These are phyloP conservation scores for Galemys pyrenaicus DNA, from an alignment of 2,113 vertebrate species.

Conservation along the genomic window DNA sequence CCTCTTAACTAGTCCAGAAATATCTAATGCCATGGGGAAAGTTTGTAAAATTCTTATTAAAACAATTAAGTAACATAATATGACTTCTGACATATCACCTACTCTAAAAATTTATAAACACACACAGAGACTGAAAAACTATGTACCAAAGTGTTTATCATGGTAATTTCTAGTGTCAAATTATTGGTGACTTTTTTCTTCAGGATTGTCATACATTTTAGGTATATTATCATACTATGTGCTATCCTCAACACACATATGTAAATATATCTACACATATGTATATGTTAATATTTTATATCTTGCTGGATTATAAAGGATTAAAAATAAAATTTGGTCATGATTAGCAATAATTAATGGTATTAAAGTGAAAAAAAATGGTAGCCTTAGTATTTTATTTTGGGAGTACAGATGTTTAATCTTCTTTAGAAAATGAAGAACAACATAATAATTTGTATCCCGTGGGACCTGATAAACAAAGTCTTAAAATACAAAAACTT, in stretches of 20 bases:
- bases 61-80: not conserved
- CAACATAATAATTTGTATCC: not conserved
- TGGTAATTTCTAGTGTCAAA: not conserved
- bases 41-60: not conserved
- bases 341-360: not conserved
- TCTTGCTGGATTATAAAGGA: not conserved
- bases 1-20: not conserved
- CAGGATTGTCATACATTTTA: not conserved
- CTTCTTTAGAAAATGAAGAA: not conserved
- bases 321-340: not conserved
- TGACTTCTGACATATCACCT: not conserved
- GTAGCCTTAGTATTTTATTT: not conserved
- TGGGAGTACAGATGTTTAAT: not conserved
- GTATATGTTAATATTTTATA: not conserved
- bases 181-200: not conserved
- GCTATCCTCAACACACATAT: not conserved
- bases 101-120: not conserved
- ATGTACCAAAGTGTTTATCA: not conserved
- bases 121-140: not conserved
- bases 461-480: not conserved
- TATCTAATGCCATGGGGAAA: not conserved
- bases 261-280: not conserved
- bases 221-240: not conserved
- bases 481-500: not conserved
- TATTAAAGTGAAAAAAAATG: not conserved